Conservation (phyloP, 2,888 invertebrate genomes). For the Cabera pusaria region DNA sequence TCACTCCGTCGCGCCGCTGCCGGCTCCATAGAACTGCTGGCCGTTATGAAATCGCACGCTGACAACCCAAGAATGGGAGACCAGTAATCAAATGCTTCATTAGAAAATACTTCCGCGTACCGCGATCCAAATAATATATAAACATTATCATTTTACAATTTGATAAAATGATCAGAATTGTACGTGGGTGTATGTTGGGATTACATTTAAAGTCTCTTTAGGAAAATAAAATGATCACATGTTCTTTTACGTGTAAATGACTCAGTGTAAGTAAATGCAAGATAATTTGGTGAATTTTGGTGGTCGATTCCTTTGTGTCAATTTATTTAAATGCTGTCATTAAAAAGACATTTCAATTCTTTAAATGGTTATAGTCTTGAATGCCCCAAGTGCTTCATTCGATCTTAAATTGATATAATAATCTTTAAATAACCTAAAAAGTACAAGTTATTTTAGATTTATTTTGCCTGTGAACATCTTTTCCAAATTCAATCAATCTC, state of each 20-base stretch:
- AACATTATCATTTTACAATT: conserved; percentile 11
- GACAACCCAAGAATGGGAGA: conserved; percentile 47
- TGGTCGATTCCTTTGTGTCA: conserved; percentile 7
- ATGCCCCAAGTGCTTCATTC: not conserved
- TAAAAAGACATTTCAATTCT: not conserved
- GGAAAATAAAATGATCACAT: conserved; percentile 14
- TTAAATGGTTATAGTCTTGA: too few species aligned
- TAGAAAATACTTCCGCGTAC: conserved; percentile 30
- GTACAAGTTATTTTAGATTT: too few species aligned
- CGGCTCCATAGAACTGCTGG: conserved; percentile 54
- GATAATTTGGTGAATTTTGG: conserved; percentile 2
- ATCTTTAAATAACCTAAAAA: too few species aligned
- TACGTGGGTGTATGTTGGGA: conserved; percentile 17
- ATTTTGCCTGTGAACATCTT: too few species aligned
- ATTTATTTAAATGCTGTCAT: conserved; percentile 8
- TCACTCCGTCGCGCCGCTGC: conserved; percentile 34
- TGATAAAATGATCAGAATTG: conserved; percentile 6
- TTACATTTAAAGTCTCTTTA: conserved; percentile 9
- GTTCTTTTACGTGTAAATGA: conserved; percentile 10
- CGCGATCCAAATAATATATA: conserved; percentile 9
- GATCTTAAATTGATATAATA: not conserved
- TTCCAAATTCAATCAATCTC: too few species aligned
- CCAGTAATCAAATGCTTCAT: conserved; percentile 27
- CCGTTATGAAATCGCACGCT: conserved; percentile 64
- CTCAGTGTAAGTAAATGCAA: conserved; percentile 9